A percentile compares a stretch with the other conserved stretches of the same genome.
phyloP scores from a whole-genome alignment of 2,888 invertebrate species.

The Watsonalla binaria region DNA sequence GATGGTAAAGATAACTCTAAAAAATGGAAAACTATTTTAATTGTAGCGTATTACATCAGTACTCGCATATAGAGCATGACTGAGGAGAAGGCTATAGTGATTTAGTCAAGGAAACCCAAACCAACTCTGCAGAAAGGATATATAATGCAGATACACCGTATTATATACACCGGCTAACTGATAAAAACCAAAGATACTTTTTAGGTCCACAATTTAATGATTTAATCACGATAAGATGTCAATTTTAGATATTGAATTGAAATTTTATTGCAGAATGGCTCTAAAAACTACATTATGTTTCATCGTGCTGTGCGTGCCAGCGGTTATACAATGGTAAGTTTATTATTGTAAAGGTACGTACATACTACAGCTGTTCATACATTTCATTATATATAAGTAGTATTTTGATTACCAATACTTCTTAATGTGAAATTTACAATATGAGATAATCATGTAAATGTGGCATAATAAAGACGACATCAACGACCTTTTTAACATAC shows the following conservation, averaged over 20 bases:
- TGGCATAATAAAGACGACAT: background rate
- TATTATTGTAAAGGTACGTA: background rate
- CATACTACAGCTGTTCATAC: background rate
- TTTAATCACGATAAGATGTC: background rate
- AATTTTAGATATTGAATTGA: background rate
- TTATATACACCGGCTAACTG: background rate
- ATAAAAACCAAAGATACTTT: background rate
- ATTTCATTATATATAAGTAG: conserved; percentile 1
- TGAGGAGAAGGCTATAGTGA: conserved; percentile 36
- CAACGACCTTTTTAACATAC: background rate
- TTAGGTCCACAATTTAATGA: too few relatives aligned
- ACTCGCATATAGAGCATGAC: conserved; percentile 37
- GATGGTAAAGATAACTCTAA: too few relatives aligned
- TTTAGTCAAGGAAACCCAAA: conserved; percentile 30
- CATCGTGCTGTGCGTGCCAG: conserved; percentile 40
- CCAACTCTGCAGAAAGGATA: conserved; percentile 14
- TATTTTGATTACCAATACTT: background rate
- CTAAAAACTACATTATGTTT: conserved; percentile 37
- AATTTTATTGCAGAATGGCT: conserved; percentile 55
- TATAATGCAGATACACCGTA: background rate
- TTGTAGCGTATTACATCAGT: conserved; percentile 2
- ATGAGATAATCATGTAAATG: background rate
- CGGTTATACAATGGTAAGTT: conserved; percentile 56
- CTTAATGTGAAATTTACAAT: too few relatives aligned
- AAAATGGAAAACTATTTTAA: background rate